Base-by-base conservation (phyloP, 1,140 invertebrate genomes). In the Drosophila repletoides region DNA sequence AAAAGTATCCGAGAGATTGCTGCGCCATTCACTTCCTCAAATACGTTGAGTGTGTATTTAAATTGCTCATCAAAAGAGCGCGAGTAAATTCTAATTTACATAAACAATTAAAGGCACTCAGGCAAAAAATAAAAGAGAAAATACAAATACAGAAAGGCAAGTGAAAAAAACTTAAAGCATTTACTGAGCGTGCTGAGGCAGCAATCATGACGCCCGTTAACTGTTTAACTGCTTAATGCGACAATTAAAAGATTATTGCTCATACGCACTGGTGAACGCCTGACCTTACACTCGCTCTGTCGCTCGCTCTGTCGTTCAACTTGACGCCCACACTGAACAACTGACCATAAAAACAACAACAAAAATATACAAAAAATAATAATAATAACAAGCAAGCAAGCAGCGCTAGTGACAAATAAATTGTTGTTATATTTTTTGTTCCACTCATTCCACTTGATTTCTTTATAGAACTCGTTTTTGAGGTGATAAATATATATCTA, bases 201-300 rank as follows among this genome's bases (percentile, higher is more conserved):
- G 38, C 28, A 52, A 43, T 34, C 55, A 66, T 14, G 46, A 48
- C 36, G 72, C 26, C 24, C 58, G 52, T 75, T 75, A 79, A 75
- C 76, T 70, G 71, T 41, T 79, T 70, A 79, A 75, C 76, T 70
- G 71, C 38, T 79, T 70, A 80, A 80, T 70, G 76, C 49, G 75
- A 74, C 75, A 80, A 79, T 79, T 79, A 76, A 76, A 76, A 76
- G 61, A 61, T 65, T 76, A 69, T 81, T 81, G 76, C 76, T 81
- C 76, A 81, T 72, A 83, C 76, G 77, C 76, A 76, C 68, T 83
- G 76, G 72, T 81, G 76, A 81, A 83, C 77, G 76, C 61, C 68
- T 81, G 76, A 81, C 76, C 76, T 81, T 81, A 83, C 34, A 10
- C 33, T 33, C 10, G 17, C 34, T 15, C 9, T 9, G 28, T 31